Evolutionary conservation across 2,797 vertebrate genomes (phyloP).

Genomic region (Tapirus indicus): DNA sequence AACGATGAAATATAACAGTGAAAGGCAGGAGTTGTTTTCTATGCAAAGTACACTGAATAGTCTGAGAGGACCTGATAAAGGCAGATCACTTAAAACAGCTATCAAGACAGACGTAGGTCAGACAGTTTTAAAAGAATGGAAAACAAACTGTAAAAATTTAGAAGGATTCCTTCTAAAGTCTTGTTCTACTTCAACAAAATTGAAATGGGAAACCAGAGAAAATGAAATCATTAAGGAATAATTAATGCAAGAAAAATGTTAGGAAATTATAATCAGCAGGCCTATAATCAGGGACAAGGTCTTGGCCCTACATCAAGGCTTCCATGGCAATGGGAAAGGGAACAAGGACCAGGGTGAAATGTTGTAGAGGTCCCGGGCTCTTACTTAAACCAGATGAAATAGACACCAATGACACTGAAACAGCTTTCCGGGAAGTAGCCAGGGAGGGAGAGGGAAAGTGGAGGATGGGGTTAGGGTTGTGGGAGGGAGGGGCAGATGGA

Average conservation of each 20-base stretch:
- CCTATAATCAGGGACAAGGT: conserved; percentile 68
- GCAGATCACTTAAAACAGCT: neutral
- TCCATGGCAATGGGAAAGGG: neutral
- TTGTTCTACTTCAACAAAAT: conserved; percentile 37
- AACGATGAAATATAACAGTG: neutral
- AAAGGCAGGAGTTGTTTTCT: conserved; percentile 12
- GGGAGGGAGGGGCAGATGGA: neutral
- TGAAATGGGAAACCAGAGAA: conserved; percentile 44
- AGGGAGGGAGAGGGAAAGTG: neutral
- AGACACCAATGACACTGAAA: neutral
- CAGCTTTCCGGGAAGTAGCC: conserved; percentile 13
- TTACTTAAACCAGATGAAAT: conserved; percentile 36
- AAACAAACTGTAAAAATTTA: conserved; percentile 14
- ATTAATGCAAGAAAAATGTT: conserved; percentile 68
- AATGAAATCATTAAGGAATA: conserved; percentile 65
- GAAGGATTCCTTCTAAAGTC: neutral
- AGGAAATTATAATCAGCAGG: conserved; percentile 66
- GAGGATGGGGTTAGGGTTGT: neutral
- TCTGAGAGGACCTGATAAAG: neutral
- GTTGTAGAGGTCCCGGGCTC: neutral
- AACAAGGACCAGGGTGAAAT: neutral
- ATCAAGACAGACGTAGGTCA: neutral
- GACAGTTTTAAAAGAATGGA: neutral
- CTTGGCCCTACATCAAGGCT: conserved; percentile 56
- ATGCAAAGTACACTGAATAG: neutral